A percentile compares a stretch with the other conserved stretches of the same genome.
Evolutionary conservation across 1,140 invertebrate genomes (phyloP).

Genomic region (Apis dorsata): DNA sequence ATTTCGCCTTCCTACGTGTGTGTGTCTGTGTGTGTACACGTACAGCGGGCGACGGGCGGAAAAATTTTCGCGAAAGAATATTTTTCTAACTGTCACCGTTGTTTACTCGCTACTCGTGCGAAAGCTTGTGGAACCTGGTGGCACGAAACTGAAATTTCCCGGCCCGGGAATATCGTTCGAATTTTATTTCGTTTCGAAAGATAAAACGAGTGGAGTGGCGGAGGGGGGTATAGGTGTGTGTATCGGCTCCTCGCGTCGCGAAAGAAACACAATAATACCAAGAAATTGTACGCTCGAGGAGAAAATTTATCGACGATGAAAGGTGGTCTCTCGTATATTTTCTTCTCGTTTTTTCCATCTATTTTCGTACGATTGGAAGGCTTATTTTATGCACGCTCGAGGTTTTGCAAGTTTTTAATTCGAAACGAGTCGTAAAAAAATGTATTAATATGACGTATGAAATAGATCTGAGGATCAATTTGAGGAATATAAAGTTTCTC

Average conservation of each 20-base stretch:
- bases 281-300: conserved; percentile 33
- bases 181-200: conserved; percentile 35
- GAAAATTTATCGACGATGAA: conserved; percentile 41
- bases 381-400: too few species aligned
- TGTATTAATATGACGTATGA: too few species aligned
- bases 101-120: conserved; percentile 4
- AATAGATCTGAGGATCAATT: too few species aligned
- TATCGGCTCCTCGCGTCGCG: conserved; percentile 21
- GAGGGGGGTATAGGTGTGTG: neutral
- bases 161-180: conserved; percentile 14
- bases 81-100: neutral
- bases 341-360: neutral
- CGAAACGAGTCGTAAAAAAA: too few species aligned
- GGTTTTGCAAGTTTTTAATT: too few species aligned
- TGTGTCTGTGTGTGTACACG: neutral
- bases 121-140: neutral
- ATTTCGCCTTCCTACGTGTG: neutral
- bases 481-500: too few species aligned
- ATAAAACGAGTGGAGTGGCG: conserved; percentile 1
- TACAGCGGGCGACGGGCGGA: neutral
- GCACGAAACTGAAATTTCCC: neutral
- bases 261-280: conserved; percentile 38
- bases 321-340: neutral
- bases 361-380: neutral
- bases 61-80: conserved; percentile 1